Percentiles rank a stretch among this genome's conserved stretches.
Conservation (phyloP, 2,113 vertebrate species). For the Mus pahari region DNA sequence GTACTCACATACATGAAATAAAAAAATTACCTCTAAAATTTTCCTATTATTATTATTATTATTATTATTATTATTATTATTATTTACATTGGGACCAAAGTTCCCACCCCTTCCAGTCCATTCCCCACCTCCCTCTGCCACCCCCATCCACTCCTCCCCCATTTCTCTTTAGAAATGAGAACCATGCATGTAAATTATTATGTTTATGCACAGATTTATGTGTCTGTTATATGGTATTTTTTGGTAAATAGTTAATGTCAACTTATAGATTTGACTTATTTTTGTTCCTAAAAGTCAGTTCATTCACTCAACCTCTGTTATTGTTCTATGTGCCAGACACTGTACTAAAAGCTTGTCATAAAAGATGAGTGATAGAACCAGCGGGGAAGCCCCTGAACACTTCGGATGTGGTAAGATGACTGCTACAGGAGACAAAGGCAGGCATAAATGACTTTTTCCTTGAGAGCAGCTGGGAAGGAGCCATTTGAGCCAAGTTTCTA, state of each 20-base stretch:
- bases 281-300: neutral
- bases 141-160: neutral
- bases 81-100: neutral
- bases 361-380: constrained; percentile 20
- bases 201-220: neutral
- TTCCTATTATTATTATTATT: neutral
- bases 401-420: neutral
- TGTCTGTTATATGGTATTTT: neutral
- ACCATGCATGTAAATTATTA: neutral
- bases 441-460: constrained; percentile 21
- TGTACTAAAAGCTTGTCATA: constrained; percentile 35
- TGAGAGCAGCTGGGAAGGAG: neutral
- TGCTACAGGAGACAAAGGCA: neutral
- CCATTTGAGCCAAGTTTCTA: constrained; percentile 36
- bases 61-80: neutral
- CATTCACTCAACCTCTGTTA: constrained; percentile 39
- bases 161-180: neutral
- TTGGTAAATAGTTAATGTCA: neutral
- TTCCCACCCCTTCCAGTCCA: neutral
- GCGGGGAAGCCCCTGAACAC: neutral
- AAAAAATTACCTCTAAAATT: neutral
- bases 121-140: neutral
- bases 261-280: constrained; percentile 33
- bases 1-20: too few relatives aligned
- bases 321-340: neutral